Conservation (phyloP, 2,797 vertebrate genomes). For the Rousettus madagascariensis region DNA sequence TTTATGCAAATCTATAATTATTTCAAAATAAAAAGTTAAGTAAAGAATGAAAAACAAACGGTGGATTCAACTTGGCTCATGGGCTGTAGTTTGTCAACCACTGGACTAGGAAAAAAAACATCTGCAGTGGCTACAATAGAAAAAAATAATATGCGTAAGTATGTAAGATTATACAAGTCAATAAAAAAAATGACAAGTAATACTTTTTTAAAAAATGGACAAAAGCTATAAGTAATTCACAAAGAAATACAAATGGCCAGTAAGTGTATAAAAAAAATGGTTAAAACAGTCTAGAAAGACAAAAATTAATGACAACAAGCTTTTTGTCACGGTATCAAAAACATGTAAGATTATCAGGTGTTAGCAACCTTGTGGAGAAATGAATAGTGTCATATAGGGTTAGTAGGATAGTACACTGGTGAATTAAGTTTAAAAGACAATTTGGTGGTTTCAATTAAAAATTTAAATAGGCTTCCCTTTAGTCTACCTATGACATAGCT, state of each 20-base stretch:
- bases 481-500: neutral
- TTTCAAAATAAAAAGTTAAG: neutral
- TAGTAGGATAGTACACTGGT: neutral
- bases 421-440: slow-evolving; percentile 6
- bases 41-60: neutral
- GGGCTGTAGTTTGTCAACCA: neutral
- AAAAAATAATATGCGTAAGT: neutral
- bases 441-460: neutral
- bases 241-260: neutral
- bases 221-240: neutral
- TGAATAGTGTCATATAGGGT: neutral
- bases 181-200: neutral
- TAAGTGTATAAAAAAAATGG: neutral
- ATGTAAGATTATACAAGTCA: neutral
- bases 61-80: neutral
- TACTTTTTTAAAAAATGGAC: neutral
- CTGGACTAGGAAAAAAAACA: neutral
- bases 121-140: neutral
- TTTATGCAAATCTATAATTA: neutral
- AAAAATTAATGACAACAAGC: neutral
- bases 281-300: neutral
- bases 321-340: neutral
- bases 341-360: neutral
- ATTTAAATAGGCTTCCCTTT: neutral
- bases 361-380: neutral